A percentile compares a stretch with the other conserved stretches of the same genome.
These are phyloP conservation scores for Vanacampus margaritifer DNA, from an alignment of 2,113 vertebrate genomes.

Conservation along the genomic window DNA sequence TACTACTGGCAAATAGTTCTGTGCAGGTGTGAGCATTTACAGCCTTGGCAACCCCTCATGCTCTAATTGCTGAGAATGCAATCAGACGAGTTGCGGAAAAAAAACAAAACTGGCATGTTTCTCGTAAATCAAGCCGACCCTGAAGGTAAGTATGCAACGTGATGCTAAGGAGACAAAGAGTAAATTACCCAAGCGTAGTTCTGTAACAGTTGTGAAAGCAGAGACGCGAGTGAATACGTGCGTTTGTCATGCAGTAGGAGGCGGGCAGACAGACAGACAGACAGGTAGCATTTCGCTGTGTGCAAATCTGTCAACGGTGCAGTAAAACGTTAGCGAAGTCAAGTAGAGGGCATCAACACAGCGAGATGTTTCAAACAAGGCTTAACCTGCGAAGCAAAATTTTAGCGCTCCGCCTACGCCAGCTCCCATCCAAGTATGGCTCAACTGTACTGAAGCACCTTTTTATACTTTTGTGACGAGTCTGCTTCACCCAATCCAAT, in stretches of 20 bases:
- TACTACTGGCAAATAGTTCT: constrained; percentile 34
- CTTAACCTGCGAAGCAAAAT: constrained; percentile 21
- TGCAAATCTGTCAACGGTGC: constrained; percentile 19
- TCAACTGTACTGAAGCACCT: constrained; percentile 35
- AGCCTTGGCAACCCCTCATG: constrained; percentile 53
- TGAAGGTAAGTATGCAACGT: constrained; percentile 50
- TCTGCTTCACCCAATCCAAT: not conserved
- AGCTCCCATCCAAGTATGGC: constrained; percentile 25
- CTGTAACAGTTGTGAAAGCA: constrained; percentile 36
- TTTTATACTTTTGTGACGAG: constrained; percentile 17
- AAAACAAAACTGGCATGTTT: constrained; percentile 60
- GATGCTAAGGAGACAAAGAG: constrained; percentile 29
- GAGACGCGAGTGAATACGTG: constrained; percentile 36
- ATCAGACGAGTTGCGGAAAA: constrained; percentile 75
- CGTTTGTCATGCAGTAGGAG: constrained; percentile 24
- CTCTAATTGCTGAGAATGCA: constrained; percentile 63
- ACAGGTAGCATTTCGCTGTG: constrained; percentile 22
- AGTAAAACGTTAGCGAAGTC: constrained; percentile 35
- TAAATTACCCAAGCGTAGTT: constrained; percentile 40
- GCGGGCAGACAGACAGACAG: constrained; percentile 11
- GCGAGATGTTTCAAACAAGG: constrained; percentile 18
- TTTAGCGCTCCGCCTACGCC: constrained; percentile 22
- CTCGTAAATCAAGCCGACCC: constrained; percentile 65
- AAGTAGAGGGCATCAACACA: constrained; percentile 23
- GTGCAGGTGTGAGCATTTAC: constrained; percentile 70